Base-by-base conservation (phyloP, 2,888 invertebrate species). In the Drosophila longiperda region DNA sequence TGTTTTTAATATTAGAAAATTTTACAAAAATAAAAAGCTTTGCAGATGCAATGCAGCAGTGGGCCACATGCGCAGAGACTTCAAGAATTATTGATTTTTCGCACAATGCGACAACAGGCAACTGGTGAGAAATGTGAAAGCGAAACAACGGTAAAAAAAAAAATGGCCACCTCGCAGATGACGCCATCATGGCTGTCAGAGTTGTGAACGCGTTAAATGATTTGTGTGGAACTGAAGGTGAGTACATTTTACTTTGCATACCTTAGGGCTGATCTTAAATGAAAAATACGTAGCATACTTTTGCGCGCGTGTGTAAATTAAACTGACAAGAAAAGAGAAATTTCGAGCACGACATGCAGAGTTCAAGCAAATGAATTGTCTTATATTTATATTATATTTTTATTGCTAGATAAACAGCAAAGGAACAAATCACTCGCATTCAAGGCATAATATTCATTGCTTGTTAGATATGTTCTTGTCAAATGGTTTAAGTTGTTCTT, bases 31-130 rank as follows among this genome's bases (percentile, higher is more conserved):
- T 34, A 1, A 12, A 38, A 48, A 49, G 53, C 48, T 42, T 53
- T 34, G n/a, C 42, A 54, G 40, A 45, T 64, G 23, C 38, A 53
- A 1, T 34, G 50, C 36, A 53, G 48, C 40, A 53, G 38, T 36
- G 36, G 17, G 57, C 38, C 36, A 67, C 60, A 61, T 54, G 57
- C 42, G 58, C 38, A 48, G 32, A 32, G 33, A 63, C 45, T 29
- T 15, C 17, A 36, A 34, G 29, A 17, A 15, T 34, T 78, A 77
- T 77, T 73, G 78, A 78, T 78, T 77, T 77, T 74, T 50, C 57
- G 26, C 33, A 61, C 62, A 78, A 61, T 61, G 59, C 33, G 65
- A 3, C 26, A 29, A 38, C 29, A 0, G 42, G 4, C 49, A 57
- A 49, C 36, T 40, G 55, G 52, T 40, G 45, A 54, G 62, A 17